Conservation (phyloP, 2,797 vertebrate species). For the Sebastiscus tertius region DNA sequence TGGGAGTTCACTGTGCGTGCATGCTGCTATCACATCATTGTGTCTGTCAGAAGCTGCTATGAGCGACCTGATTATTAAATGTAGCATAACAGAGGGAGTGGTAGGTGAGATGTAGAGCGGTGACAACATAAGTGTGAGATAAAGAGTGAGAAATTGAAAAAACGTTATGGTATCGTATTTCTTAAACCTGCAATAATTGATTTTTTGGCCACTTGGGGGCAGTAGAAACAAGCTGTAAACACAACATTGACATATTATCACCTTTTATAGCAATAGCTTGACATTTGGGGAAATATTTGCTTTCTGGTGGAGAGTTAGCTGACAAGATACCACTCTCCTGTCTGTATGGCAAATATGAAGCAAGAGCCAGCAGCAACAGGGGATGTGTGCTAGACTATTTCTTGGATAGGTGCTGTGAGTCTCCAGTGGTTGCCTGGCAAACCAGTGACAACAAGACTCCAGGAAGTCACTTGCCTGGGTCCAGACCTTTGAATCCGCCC, state of each 20-base stretch:
- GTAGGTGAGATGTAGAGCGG: neutral
- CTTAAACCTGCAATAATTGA: neutral
- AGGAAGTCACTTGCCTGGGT: neutral
- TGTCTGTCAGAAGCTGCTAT: conserved; percentile 35
- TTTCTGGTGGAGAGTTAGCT: neutral
- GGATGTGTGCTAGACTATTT: too few species aligned
- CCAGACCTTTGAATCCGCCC: too few species aligned
- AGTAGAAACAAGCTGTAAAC: neutral
- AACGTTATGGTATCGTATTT: neutral
- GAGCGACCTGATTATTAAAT: conserved; percentile 36
- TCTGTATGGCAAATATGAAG: neutral
- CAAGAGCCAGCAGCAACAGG: neutral
- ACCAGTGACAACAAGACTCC: neutral
- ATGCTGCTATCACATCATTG: conserved; percentile 30
- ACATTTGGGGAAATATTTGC: neutral
- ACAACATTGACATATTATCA: neutral
- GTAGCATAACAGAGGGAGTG: conserved; percentile 1
- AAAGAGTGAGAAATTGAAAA: neutral
- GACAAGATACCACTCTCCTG: neutral
- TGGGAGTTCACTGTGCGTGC: conserved; percentile 28
- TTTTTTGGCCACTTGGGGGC: neutral
- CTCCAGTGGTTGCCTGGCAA: too few species aligned
- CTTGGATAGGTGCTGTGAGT: too few species aligned
- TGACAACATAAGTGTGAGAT: neutral
- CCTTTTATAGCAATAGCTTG: too few species aligned